Evolutionary conservation across 2,888 invertebrate species (phyloP), one percentile per base, ranked within the genome.

Genomic region (Coenonympha arcania): DNA sequence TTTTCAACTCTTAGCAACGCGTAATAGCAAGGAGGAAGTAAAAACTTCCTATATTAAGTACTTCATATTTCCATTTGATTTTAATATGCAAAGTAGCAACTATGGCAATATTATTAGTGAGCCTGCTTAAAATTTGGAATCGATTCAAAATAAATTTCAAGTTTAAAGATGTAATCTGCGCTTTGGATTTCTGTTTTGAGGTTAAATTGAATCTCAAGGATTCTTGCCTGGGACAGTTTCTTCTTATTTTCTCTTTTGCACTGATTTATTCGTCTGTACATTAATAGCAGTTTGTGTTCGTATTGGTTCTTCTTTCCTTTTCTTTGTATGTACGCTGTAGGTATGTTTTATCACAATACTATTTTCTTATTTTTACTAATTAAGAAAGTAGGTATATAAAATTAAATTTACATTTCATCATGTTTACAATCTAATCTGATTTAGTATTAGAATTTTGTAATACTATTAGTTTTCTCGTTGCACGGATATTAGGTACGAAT

Each of bases 101-200:
- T n/a, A 13, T 22, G 22, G 6, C 22, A 18, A 39, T 22, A 24
- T 22, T 9, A 22, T 22, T 39, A 24, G 11, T 11, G 9, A 18
- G 18, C 39, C 22, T 15, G 15, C 24, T 15, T 9, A n/a, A n/a
- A n/a, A n/a, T n/a, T n/a, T n/a, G n/a, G n/a, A n/a, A n/a, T n/a
- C n/a, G n/a, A 41, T 28, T 41, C 28, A 30, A 41, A 30, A 41
- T 41, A 41, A 41, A 41, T 19, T 28, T 11, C 41, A 30, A 28
- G 28, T 41, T 28, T 18, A 30, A 30, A 41, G 18, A n/a, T 39
- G 39, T 39, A 39, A 41, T 28, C 30, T 30, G 19, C 11, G 18
- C 28, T 41, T 41, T 16, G 18, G 26, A 41, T 41, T 41, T 41
- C 41, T 30, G 41, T 11, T 41, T 28, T 30, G 41, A 41, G 30